Base-by-base conservation (phyloP, 2,113 vertebrate genomes). In the Halichoeres trimaculatus region DNA sequence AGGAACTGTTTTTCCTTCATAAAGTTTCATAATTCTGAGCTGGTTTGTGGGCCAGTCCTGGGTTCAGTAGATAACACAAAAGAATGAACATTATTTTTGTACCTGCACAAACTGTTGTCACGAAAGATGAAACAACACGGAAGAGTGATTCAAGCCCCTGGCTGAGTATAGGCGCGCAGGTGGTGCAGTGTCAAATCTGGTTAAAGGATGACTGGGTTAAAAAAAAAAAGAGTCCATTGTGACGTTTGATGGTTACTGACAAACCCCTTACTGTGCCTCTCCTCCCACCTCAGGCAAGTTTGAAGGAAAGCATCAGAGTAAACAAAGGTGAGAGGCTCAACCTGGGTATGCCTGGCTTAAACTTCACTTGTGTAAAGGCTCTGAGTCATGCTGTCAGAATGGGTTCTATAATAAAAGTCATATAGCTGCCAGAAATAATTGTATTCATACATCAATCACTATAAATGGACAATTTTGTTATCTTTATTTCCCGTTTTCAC, bases 161-260 rank as follows among this genome's bases (percentile, higher is more conserved):
- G 24, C 26, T 16, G 40, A 17, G 6, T 61, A 17, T 23, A 14
- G 45, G 22, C 40, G 66, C 50, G 22, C 55, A 70, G 50, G 51
- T 66, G 54, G 68, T 34, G 40, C 5, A 35, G 23, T 34, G 8
- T 85, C 63, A 51, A 26, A 57, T 48, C 4, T 3, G 3, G 2
- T 65, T 73, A 41, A 66, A 30, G 22, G 36, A 57, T 23, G 60
- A 60, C 11, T 48, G 60, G 19, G 59, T 59, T 50, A 50, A 0
- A 12, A 61, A 58, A 52, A 1, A 19, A 61, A 52, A 43, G 8
- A 17, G 9, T 58, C 45, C 30, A 16, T 38, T 74, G 47, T 34
- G 60, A 36, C 30, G n/a, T 50, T 65, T 73, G 30, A 55, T 68
- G 66, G 61, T 50, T 76, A 55, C 50, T 47, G 71, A 71, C 34